Conservation (phyloP, 2,113 vertebrate species). For the Centropus unirufus region DNA sequence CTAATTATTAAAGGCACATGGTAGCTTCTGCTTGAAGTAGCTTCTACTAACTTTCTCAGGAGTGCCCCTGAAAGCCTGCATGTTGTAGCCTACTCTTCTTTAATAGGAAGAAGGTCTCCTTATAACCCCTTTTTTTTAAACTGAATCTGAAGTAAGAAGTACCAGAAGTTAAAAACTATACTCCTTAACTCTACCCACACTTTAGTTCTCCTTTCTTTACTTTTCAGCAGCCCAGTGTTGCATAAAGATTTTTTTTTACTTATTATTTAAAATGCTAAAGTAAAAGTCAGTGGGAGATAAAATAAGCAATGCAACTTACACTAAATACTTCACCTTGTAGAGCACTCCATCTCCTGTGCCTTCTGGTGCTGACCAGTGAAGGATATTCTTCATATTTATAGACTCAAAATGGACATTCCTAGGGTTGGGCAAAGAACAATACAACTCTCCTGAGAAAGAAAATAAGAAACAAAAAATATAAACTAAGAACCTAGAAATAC, state of each 20-base stretch:
- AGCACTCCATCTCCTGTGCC: conserved; percentile 46
- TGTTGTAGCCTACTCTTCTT: not conserved
- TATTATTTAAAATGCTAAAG: not conserved
- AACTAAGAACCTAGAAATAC: not conserved
- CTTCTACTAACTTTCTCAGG: not conserved
- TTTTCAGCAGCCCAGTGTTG: not conserved
- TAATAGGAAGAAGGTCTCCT: not conserved
- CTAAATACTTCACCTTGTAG: conserved; percentile 86
- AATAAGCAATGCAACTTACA: conserved; percentile 80
- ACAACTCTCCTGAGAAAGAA: conserved; percentile 67
- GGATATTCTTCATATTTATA: conserved; percentile 85
- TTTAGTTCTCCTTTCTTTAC: not conserved
- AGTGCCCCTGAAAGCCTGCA: not conserved
- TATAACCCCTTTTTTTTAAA: not conserved
- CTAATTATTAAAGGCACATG: not conserved
- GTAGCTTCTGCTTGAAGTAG: not conserved
- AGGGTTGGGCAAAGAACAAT: conserved; percentile 74
- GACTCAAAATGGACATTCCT: conserved; percentile 83
- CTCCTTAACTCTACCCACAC: not conserved
- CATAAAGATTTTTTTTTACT: not conserved
- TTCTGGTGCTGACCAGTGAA: conserved; percentile 84
- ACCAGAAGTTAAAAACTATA: not conserved
- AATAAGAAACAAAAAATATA: conserved; percentile 15
- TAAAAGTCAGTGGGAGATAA: not conserved
- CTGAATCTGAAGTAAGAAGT: not conserved